Conservation (phyloP, 2,888 invertebrate genomes). For the Dolichomitus sp. region DNA sequence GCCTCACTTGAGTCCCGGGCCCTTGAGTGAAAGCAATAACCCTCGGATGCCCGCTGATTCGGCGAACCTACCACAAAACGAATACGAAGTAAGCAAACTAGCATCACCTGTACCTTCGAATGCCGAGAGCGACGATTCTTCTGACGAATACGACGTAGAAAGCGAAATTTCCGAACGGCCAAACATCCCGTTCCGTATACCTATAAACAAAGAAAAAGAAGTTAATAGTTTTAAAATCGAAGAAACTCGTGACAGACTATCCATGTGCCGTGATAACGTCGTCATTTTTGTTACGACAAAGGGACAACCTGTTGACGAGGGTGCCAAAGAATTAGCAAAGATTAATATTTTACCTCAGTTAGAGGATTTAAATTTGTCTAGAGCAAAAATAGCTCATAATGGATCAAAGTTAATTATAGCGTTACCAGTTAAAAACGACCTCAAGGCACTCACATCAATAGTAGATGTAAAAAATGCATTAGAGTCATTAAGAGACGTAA, state of each 20-base stretch:
- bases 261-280: conserved; percentile 49
- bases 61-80: no score
- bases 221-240: no score
- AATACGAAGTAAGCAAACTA: no score
- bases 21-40: no score
- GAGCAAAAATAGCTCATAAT: conserved; percentile 2
- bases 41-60: no score
- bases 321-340: conserved; percentile 23
- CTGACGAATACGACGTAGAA: neutral
- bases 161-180: neutral
- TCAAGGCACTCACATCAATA: neutral
- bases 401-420: neutral
- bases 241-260: conserved; percentile 33
- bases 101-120: no score
- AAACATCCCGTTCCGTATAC: neutral
- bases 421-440: conserved; percentile 31
- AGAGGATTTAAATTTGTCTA: neutral
- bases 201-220: neutral
- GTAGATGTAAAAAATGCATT: conserved; percentile 31
- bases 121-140: neutral
- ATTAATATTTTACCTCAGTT: neutral
- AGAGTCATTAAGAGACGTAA: conserved; percentile 19
- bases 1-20: no score
- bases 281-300: conserved; percentile 42
- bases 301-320: conserved; percentile 44